These are phyloP conservation scores for Pantala flavescens DNA, from an alignment of 1,140 invertebrate genomes.

Conservation along the genomic window DNA sequence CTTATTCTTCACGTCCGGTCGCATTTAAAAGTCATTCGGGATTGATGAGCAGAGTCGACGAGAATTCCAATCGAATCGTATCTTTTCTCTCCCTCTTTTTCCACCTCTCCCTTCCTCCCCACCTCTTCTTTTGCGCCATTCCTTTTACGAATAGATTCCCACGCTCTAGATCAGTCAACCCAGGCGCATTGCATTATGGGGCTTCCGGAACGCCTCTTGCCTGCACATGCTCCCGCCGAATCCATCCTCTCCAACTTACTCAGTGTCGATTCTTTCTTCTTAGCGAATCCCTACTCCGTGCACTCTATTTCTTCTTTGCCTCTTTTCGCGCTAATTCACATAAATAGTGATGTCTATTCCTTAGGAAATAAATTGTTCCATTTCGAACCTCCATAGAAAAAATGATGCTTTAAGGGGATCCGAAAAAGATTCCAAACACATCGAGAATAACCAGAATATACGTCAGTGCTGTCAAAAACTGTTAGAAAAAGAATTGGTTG, in stretches of 20 bases:
- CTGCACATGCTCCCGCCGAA: neutral
- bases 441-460: too few species aligned
- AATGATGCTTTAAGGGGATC: too few species aligned
- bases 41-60: neutral
- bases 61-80: neutral
- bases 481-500: too few species aligned
- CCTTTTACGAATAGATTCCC: constrained; percentile 1
- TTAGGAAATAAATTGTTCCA: too few species aligned
- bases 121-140: neutral
- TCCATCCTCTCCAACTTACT: neutral
- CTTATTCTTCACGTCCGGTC: neutral
- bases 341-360: too few species aligned
- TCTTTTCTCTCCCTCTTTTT: neutral
- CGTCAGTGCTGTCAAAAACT: too few species aligned
- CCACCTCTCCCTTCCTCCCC: neutral
- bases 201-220: neutral
- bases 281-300: neutral
- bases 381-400: too few species aligned
- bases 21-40: neutral
- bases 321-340: too few species aligned
- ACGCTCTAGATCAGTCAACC: constrained; percentile 4
- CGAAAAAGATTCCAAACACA: too few species aligned
- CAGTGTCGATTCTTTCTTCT: neutral
- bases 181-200: neutral
- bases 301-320: too few species aligned